phyloP scores from a whole-genome alignment of 2,888 invertebrate genomes.

The Orchesella flavescens region DNA sequence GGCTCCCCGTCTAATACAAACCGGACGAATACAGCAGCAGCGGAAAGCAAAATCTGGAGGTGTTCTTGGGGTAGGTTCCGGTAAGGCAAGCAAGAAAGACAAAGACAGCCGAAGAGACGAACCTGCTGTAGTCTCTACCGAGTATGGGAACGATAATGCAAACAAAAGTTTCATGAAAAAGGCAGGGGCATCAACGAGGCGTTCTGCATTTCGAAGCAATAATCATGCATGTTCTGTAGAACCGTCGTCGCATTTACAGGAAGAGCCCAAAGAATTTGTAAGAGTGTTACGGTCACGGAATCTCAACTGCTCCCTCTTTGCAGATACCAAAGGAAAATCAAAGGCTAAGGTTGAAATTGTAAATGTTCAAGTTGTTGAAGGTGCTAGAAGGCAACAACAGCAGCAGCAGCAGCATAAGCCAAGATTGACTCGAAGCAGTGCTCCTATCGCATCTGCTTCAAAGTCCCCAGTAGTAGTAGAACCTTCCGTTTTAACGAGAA shows the following conservation, averaged over 20 bases:
- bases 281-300: conserved; percentile 69
- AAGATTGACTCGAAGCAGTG: conserved; percentile 20
- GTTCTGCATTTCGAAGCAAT: conserved; percentile 41
- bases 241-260: background rate
- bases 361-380: background rate
- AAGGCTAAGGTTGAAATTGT: background rate
- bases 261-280: conserved; percentile 1
- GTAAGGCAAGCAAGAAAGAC: conserved; percentile 9
- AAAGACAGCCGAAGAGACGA: background rate
- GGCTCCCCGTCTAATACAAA: conserved; percentile 21
- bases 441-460: conserved; percentile 20
- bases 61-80: background rate
- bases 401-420: background rate
- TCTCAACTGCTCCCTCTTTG: conserved; percentile 55
- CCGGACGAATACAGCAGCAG: conserved; percentile 23
- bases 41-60: conserved; percentile 11
- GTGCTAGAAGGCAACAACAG: background rate
- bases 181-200: conserved; percentile 49
- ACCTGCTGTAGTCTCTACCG: background rate
- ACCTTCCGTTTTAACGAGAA: background rate
- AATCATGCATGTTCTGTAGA: background rate
- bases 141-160: no score
- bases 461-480: background rate
- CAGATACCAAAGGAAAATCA: conserved; percentile 32
- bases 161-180: background rate